Evolutionary conservation across 2,888 invertebrate genomes (phyloP).

Genomic region (Carabus problematicus): DNA sequence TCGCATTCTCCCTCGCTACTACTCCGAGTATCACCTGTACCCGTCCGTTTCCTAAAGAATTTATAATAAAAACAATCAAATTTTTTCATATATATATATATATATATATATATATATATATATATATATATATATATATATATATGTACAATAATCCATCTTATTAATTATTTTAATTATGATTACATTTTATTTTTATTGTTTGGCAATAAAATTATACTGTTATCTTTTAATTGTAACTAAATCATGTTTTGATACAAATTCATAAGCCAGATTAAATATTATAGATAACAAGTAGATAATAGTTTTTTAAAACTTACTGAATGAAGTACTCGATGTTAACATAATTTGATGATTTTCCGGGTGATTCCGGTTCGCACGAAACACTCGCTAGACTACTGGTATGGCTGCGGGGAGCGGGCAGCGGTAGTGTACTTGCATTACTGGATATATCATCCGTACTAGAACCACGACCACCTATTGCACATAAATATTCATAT

Average conservation of each 20-base stretch:
- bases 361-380: conserved; percentile 79
- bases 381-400: conserved; percentile 58
- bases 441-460: conserved; percentile 70
- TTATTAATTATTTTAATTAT: no score
- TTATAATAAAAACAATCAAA: conserved; percentile 8
- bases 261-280: no score
- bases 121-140: no score
- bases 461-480: conserved; percentile 67
- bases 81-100: not conserved
- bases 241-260: no score
- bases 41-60: conserved; percentile 46
- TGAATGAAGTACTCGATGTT: conserved; percentile 92
- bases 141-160: no score
- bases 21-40: conserved; percentile 57
- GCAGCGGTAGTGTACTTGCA: conserved; percentile 67
- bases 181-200: no score
- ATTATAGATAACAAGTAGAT: no score
- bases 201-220: no score
- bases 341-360: conserved; percentile 85
- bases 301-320: conserved; percentile 61
- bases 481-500: conserved; percentile 14
- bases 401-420: conserved; percentile 58
- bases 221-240: no score
- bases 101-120: no score
- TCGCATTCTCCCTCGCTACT: conserved; percentile 64